Percentiles rank a stretch among this genome's conserved stretches.
phyloP scores from a whole-genome alignment of 2,113 vertebrate genomes.

The Triplophysa rosa region DNA sequence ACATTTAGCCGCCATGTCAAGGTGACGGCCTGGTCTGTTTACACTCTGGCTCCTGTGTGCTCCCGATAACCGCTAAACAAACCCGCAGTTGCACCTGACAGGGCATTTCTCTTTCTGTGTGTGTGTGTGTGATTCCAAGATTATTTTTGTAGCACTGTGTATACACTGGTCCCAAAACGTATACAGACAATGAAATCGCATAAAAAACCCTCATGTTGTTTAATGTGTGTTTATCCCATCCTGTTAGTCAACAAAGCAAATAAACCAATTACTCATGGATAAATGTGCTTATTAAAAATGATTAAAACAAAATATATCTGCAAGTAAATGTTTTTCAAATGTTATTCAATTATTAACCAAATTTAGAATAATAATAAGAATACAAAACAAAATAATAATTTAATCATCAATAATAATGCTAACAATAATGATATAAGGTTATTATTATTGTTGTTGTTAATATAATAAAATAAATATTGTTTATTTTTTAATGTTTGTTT shows the following conservation, averaged over 20 bases:
- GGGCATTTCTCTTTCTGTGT: constrained; percentile 17
- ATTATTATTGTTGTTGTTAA: no score
- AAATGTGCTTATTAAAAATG: no score
- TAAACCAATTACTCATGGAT: background rate
- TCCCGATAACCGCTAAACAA: constrained; percentile 27
- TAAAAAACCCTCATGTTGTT: background rate
- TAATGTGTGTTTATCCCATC: background rate
- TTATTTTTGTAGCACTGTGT: background rate
- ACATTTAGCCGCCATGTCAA: constrained; percentile 51
- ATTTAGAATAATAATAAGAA: no score
- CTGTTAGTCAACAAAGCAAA: background rate
- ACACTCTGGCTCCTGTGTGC: constrained; percentile 26
- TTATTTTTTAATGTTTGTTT: no score
- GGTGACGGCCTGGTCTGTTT: constrained; percentile 47
- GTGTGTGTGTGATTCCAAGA: background rate
- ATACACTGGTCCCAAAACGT: background rate
- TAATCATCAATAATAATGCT: no score
- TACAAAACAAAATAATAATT: no score
- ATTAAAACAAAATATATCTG: no score
- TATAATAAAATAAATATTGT: no score
- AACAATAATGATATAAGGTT: no score
- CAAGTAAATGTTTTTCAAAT: no score
- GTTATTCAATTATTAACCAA: no score
- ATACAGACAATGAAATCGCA: background rate
- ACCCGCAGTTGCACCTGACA: constrained; percentile 38